Base-by-base conservation (phyloP, 2,113 vertebrate species). In the Stictonetta naevosa region DNA sequence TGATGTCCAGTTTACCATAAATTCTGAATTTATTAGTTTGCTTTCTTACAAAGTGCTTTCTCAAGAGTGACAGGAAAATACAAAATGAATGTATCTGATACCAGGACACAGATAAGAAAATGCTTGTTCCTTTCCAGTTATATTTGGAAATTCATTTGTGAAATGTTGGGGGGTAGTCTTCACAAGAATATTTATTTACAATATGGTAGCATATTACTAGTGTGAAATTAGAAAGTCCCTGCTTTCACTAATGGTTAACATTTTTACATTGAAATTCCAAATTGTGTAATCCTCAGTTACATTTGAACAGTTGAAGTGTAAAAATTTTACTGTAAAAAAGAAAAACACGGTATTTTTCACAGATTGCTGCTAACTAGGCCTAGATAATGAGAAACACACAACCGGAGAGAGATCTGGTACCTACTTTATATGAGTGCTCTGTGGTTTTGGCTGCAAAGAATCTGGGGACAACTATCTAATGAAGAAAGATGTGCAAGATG, bases 401-500 rank as follows among this genome's bases (percentile, higher is more conserved):
- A 52, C 9, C 15, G n/a, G 20, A 36, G 46, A 36, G 77, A 17
- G 8, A 66, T 60, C 17, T 4, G 8, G 19, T 59, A n/a, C 46
- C 68, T 71, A 4, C 18, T 67, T 66, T 4, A 40, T 78, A 20
- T 31, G 63, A 71, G n/a, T 60, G 19, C 46, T 68, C 48, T 52
- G 11, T 75, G 46, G 13, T 91, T 62, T 62, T 78, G 6, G 3
- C 80, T 82, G 10, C 0, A 7, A 56, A 78, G 72, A 79, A 75
- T 36, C 79, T 1, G 0, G 1, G 7, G 38, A 9, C 10, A 72
- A 1, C 8, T 48, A 2, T 64, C 2, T 55, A 46, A 52, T 71
- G 22, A 78, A 83, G 59, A 50, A 38, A 75, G 64, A 46, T 1
- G 0, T 38, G 4, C 52, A 60, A 87, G 42, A n/a, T 2, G 4